Percentiles rank a stretch among this genome's conserved stretches.
phyloP scores from a whole-genome alignment of 2,888 invertebrate genomes.

The Malthinus seriepunctatus region DNA sequence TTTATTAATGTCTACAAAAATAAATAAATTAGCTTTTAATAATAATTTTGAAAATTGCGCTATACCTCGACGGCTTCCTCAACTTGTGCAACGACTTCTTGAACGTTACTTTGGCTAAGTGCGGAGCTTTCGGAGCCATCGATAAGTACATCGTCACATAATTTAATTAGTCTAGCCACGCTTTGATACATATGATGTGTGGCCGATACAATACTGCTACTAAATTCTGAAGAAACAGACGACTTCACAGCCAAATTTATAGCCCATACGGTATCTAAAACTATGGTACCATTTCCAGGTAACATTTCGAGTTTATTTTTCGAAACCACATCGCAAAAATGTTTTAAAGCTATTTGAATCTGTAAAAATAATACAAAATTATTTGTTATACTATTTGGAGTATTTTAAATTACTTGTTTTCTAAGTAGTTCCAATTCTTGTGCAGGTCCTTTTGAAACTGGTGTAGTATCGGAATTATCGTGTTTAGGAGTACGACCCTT shows the following conservation, averaged over 20 bases:
- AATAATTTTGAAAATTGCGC: not conserved
- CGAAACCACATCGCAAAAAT: constrained; percentile 90
- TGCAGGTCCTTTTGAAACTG: constrained; percentile 44
- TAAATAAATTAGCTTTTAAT: not conserved
- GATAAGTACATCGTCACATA: constrained; percentile 87
- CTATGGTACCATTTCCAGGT: constrained; percentile 91
- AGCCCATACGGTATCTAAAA: constrained; percentile 88
- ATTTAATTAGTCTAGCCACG: constrained; percentile 81
- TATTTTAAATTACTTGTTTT: constrained; percentile 34
- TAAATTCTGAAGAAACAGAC: constrained; percentile 52
- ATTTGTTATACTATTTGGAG: not conserved
- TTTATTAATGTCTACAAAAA: constrained; percentile 68
- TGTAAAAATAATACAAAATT: constrained; percentile 43
- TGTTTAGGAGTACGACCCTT: constrained; percentile 52
- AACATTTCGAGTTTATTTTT: constrained; percentile 92
- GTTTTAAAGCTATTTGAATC: constrained; percentile 78
- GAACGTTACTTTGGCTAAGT: constrained; percentile 65
- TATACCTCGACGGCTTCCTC: constrained; percentile 75
- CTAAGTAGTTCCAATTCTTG: constrained; percentile 38
- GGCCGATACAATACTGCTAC: constrained; percentile 74
- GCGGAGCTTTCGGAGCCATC: constrained; percentile 71
- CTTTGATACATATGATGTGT: constrained; percentile 86
- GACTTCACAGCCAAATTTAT: constrained; percentile 66
- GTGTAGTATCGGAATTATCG: constrained; percentile 56
- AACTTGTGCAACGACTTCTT: constrained; percentile 70